Evolutionary conservation across 1,140 invertebrate genomes (phyloP).

Genomic region (Zaprionus gabonicus): DNA sequence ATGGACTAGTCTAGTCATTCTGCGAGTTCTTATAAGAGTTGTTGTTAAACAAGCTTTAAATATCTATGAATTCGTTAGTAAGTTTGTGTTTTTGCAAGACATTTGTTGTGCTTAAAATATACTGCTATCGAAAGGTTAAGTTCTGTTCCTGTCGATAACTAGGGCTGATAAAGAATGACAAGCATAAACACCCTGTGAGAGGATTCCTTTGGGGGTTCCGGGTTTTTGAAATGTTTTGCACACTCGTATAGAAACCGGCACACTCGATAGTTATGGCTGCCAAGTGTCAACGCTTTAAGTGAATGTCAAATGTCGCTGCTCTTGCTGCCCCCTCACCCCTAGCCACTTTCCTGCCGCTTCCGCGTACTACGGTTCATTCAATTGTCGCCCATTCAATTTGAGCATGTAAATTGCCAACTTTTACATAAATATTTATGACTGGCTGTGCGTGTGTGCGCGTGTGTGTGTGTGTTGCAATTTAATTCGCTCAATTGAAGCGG

Average conservation of each 20-base stretch:
- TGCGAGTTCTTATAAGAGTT: too few species aligned
- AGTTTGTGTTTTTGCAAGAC: too few species aligned
- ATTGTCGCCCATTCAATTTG: slow-evolving; percentile 69
- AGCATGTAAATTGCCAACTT: slow-evolving; percentile 70
- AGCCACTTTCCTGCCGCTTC: background rate
- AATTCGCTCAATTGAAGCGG: slow-evolving; percentile 77
- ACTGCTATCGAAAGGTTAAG: too few species aligned
- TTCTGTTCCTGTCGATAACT: too few species aligned
- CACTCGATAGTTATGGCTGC: background rate
- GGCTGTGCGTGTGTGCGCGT: slow-evolving; percentile 4
- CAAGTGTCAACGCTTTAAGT: slow-evolving; percentile 17
- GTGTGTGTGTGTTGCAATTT: slow-evolving; percentile 62
- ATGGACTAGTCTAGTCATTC: too few species aligned
- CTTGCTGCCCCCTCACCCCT: background rate
- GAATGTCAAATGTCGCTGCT: slow-evolving; percentile 21
- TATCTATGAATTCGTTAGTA: background rate
- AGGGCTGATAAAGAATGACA: too few species aligned
- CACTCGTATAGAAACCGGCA: background rate
- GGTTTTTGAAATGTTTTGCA: background rate
- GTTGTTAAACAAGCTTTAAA: background rate
- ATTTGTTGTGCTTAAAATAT: too few species aligned
- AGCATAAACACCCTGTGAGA: too few species aligned
- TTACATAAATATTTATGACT: slow-evolving; percentile 38
- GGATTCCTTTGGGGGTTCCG: too few species aligned
- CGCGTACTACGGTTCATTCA: slow-evolving; percentile 28